Evolutionary conservation across 2,888 invertebrate genomes (phyloP), one percentile per base, ranked within the genome.

Genomic region (Eupithecia insigniata): DNA sequence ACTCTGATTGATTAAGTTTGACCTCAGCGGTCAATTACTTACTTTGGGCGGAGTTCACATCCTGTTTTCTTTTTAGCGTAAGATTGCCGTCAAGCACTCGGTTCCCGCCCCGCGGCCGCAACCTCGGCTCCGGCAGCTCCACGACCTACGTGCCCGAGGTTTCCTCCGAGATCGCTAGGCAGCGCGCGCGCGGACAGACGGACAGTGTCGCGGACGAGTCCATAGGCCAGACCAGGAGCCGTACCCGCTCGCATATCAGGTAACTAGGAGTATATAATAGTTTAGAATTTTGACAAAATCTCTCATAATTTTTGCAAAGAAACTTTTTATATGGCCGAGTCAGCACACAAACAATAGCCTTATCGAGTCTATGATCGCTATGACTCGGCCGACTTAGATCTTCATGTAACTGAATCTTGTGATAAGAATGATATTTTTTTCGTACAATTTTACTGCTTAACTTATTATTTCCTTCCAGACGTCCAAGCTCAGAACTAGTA

Each of bases 1-100:
- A 43, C 2, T 36, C 12, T 14, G n/a, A 8, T n/a, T 6, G n/a
- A 7, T 51, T 10, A 12, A 5, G 8, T 51, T 14, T 10, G 22
- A n/a, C n/a, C n/a, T 46, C 46, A n/a, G 8, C 46, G 8, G 8
- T n/a, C 46, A 22, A 26, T 26, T 14, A 2, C 4, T 26, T 26
- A 26, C 55, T 26, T 55, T 51, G 2, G 26, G 26, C 55, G 26
- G 12, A 55, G 26, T 18, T 60, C 16, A 60, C 28, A 60, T 5
- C 3, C 30, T 28, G 30, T 60, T 60, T 66, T n/a, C 8, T 30
- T 34, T 68, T 62, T 51, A 88, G 84, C 80, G 85, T 84, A 78
- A 94, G 97, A 80, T 90, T 98, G 77, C 98, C 98, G 2, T 95
- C 96, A n/a, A 97, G 96, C 84, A 97, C 98, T n/a, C 96, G 98